Percentiles rank a stretch among this genome's conserved stretches.
phyloP scores from a whole-genome alignment of 2,888 invertebrate species.

The Acanthosepion lycidas region DNA sequence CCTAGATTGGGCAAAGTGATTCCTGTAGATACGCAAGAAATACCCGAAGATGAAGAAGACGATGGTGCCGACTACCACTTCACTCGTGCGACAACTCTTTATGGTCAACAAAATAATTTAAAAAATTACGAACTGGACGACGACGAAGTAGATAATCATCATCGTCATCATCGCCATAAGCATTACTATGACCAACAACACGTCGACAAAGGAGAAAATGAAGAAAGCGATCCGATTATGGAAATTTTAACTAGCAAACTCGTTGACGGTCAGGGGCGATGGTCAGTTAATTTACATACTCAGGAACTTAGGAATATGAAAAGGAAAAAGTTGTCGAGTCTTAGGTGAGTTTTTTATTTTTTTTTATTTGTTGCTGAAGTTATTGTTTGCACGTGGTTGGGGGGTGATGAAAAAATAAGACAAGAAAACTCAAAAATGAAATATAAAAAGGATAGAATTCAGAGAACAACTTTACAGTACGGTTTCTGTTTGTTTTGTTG shows the following conservation, averaged over 20 bases:
- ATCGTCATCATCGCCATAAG: conserved; percentile 6
- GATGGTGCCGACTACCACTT: conserved; percentile 8
- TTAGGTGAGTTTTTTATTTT: not conserved
- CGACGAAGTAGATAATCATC: not conserved
- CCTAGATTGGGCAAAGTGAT: conserved; percentile 81
- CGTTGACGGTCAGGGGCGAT: conserved; percentile 50
- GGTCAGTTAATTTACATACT: conserved; percentile 41
- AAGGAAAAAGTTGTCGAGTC: conserved; percentile 33
- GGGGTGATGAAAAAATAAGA: not conserved
- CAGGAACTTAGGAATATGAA: conserved; percentile 38
- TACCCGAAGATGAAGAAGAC: conserved; percentile 47
- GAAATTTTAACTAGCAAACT: conserved; percentile 68
- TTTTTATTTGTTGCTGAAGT: not conserved
- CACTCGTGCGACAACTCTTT: not conserved
- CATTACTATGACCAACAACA: conserved; percentile 45
- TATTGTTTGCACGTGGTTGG: not conserved
- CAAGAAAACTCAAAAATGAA: not conserved
- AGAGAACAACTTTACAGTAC: not conserved
- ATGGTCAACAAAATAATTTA: not conserved
- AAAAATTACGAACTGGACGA: not conserved
- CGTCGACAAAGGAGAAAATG: conserved; percentile 56
- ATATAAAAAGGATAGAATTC: not conserved
- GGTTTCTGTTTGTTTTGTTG: not conserved
- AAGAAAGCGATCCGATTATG: conserved; percentile 61
- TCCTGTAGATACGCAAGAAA: conserved; percentile 51